Percentiles rank a stretch among this genome's conserved stretches.
Conservation (phyloP, 2,113 vertebrate genomes). For the Onychostoma macrolepis region DNA sequence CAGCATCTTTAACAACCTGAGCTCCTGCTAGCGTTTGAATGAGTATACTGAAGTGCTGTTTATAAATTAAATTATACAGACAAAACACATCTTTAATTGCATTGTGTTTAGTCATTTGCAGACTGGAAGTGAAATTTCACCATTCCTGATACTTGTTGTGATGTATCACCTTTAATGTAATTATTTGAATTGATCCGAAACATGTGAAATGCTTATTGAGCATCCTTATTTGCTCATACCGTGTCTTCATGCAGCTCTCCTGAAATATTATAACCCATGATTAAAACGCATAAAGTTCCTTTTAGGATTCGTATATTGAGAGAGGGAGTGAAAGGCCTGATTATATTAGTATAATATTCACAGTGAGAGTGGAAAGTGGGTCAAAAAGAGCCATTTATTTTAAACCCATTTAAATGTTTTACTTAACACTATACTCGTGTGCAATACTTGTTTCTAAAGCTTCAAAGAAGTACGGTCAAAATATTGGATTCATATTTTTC, state of each 20-base stretch:
- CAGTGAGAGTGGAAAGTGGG: neutral
- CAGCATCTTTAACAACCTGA: neutral
- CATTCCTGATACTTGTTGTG: neutral
- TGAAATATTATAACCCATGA: neutral
- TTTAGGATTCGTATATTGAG: neutral
- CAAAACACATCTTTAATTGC: neutral
- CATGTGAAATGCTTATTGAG: neutral
- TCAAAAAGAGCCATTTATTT: neutral
- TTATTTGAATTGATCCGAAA: neutral
- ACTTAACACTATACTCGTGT: neutral
- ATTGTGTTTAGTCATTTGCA: neutral
- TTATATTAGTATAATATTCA: neutral
- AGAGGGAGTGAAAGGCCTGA: neutral
- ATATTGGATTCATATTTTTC: neutral
- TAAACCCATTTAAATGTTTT: neutral
- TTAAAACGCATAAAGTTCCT: neutral
- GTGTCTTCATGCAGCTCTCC: neutral
- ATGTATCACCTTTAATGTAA: neutral
- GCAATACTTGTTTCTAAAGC: neutral
- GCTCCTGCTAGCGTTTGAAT: neutral
- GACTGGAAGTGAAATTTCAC: too few species aligned
- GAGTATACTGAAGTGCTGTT: neutral
- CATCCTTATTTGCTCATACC: neutral
- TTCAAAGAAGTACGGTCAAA: neutral
- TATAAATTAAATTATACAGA: too few species aligned